Conservation (phyloP, 2,113 vertebrate genomes). For the Ptyas mucosa region DNA sequence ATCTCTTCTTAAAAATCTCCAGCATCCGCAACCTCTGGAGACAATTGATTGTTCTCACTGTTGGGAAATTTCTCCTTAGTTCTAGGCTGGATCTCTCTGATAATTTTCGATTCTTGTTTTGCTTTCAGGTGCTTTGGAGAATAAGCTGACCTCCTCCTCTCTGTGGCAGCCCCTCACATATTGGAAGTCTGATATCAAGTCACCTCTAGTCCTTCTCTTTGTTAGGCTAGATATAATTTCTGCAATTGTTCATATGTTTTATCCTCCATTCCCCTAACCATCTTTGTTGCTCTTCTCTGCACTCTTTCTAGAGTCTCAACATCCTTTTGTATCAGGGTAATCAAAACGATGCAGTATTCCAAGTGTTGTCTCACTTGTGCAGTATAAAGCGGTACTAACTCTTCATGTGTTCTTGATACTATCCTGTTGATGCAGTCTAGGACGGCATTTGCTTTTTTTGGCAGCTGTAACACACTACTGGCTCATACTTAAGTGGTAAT, state of each 20-base stretch:
- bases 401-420: background rate
- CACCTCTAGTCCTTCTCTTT: background rate
- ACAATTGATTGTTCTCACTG: background rate
- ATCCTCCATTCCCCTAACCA: background rate
- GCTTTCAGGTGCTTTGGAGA: background rate
- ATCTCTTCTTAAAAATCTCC: background rate
- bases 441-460: background rate
- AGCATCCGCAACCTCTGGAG: background rate
- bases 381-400: background rate
- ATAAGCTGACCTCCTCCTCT: background rate
- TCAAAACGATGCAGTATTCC: background rate
- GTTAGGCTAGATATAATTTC: background rate
- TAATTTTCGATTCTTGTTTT: background rate
- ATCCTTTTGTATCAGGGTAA: background rate
- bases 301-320: background rate
- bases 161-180: background rate
- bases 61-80: background rate
- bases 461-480: background rate
- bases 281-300: background rate
- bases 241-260: background rate
- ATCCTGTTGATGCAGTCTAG: background rate
- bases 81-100: background rate
- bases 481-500: background rate
- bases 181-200: background rate
- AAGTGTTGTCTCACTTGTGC: background rate